Percentiles rank a stretch among this genome's conserved stretches.
Conservation (phyloP, 2,113 vertebrate species). For the Dolichallabes microphthalmus region DNA sequence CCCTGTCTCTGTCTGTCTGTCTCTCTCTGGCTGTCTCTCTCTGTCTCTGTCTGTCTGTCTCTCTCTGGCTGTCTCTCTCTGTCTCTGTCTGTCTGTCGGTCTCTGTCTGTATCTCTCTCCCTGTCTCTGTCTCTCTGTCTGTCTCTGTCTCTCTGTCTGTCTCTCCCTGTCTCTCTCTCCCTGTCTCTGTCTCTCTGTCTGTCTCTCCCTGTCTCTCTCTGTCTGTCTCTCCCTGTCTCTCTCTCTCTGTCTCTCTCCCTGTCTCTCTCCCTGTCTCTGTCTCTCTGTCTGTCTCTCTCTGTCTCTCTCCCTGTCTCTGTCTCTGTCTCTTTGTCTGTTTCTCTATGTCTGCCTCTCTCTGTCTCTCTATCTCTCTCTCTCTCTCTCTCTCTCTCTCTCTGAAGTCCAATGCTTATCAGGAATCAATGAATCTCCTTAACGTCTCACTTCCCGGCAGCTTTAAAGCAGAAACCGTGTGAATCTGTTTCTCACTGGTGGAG, state of each 20-base stretch:
- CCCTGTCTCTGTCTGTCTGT: constrained; percentile 10
- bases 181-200: neutral
- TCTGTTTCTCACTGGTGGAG: neutral
- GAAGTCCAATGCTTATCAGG: constrained; percentile 29
- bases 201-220: constrained; percentile 12
- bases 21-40: neutral
- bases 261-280: neutral
- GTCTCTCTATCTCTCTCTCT: neutral
- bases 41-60: neutral
- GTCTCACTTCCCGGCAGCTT: constrained; percentile 18
- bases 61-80: neutral
- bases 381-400: constrained; percentile 1
- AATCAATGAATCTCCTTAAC: constrained; percentile 23
- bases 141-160: neutral
- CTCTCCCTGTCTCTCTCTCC: neutral
- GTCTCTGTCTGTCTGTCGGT: neutral
- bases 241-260: neutral
- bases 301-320: neutral
- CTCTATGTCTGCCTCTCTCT: neutral
- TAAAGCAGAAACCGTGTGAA: neutral
- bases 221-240: neutral
- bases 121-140: neutral
- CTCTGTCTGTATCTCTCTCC: neutral
- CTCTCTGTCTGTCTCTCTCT: neutral
- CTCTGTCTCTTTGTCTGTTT: neutral